phyloP scores from a whole-genome alignment of 1,140 invertebrate genomes.

The Wasmannia auropunctata region DNA sequence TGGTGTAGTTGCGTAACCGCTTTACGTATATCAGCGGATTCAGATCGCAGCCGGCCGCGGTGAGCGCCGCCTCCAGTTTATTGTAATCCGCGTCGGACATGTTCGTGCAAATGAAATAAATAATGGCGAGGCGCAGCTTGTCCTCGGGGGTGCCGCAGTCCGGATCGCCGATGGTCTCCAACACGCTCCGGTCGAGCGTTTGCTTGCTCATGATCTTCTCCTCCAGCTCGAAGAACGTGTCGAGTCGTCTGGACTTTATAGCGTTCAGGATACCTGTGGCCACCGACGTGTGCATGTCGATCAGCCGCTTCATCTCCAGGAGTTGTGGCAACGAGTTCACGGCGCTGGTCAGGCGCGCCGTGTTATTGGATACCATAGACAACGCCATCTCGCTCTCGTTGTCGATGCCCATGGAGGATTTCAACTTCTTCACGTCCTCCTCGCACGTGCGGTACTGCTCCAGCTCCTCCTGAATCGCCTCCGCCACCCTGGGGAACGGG shows the following conservation, averaged over 20 bases:
- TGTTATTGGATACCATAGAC: slow-evolving; percentile 96
- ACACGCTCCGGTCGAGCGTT: slow-evolving; percentile 90
- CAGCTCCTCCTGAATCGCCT: slow-evolving; percentile 98
- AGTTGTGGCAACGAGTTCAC: slow-evolving; percentile 98
- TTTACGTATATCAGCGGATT: slow-evolving; percentile 94
- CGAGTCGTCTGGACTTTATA: slow-evolving; percentile 96
- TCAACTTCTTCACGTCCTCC: slow-evolving; percentile 98
- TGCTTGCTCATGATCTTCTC: slow-evolving; percentile 98
- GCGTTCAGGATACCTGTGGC: slow-evolving; percentile 96
- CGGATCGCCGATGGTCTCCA: slow-evolving; percentile 94
- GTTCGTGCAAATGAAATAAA: slow-evolving; percentile 95
- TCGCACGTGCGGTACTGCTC: slow-evolving; percentile 97
- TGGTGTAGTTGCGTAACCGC: slow-evolving; percentile 95
- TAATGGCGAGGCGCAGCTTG: slow-evolving; percentile 97
- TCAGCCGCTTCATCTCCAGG: slow-evolving; percentile 98
- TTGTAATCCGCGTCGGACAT: slow-evolving; percentile 94
- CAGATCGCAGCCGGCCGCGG: slow-evolving; percentile 94
- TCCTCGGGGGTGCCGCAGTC: slow-evolving; percentile 95
- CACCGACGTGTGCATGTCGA: slow-evolving; percentile 99
- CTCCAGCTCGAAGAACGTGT: slow-evolving; percentile 98
- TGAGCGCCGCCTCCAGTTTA: slow-evolving; percentile 92
- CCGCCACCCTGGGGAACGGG: slow-evolving; percentile 98
- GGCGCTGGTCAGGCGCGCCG: slow-evolving; percentile 96
- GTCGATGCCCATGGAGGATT: slow-evolving; percentile 95
- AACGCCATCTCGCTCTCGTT: slow-evolving; percentile 91